Percentiles rank a stretch among this genome's conserved stretches.
phyloP scores from a whole-genome alignment of 2,797 vertebrate genomes.

The Malacoctenus gilli region DNA sequence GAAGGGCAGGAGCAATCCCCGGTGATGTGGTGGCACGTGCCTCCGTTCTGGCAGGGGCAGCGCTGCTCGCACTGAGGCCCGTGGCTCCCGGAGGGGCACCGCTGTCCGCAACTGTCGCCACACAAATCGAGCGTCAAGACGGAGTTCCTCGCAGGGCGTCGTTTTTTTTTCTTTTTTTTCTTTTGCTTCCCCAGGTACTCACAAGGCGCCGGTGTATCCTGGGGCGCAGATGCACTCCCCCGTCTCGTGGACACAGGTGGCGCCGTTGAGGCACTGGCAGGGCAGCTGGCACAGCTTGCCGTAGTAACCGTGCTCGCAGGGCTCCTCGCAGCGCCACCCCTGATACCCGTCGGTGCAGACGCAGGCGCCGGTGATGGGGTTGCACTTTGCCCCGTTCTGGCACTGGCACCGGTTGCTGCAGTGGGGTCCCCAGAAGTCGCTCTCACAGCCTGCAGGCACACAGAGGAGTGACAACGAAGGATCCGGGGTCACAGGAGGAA shows the following conservation, averaged over 20 bases:
- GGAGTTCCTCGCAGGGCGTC: no score
- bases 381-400: constrained; percentile 96
- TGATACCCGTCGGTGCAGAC: constrained; percentile 95
- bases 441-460: constrained; percentile 90
- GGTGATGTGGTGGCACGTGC: constrained; percentile 95
- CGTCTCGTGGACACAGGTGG: constrained; percentile 92
- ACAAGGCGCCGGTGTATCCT: constrained; percentile 96
- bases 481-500: constrained; percentile 17
- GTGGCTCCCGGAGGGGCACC: constrained; percentile 93
- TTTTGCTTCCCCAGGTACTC: no score
- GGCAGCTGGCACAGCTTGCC: constrained; percentile 94
- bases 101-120: constrained; percentile 90
- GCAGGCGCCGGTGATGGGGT: constrained; percentile 98
- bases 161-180: no score
- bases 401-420: constrained; percentile 99
- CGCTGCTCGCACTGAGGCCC: constrained; percentile 94
- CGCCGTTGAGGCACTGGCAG: constrained; percentile 95
- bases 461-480: constrained; percentile 37
- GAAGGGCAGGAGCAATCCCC: constrained; percentile 94
- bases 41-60: constrained; percentile 97
- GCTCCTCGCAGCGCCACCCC: constrained; percentile 98
- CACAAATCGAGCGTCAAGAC: constrained; percentile 45
- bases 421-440: constrained; percentile 97
- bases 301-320: constrained; percentile 89
- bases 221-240: constrained; percentile 96